Percentiles rank a stretch among this genome's conserved stretches.
Evolutionary conservation across 1,140 invertebrate species (phyloP).

Genomic region (Euwallacea fornicatus): DNA sequence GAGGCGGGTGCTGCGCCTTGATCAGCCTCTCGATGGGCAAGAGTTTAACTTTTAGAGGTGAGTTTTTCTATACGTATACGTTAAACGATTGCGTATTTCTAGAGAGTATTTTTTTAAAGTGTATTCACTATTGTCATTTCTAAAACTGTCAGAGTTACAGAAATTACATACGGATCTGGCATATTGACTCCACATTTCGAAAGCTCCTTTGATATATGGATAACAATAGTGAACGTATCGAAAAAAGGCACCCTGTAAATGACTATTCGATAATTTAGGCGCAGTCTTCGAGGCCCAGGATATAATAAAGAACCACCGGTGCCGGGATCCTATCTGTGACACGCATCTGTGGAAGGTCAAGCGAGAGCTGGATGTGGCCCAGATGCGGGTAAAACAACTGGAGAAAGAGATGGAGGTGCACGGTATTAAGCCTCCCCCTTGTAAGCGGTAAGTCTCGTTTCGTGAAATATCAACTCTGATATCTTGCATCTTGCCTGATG

Average conservation of each 20-base stretch:
- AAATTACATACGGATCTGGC: too few relatives aligned
- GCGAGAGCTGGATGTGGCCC: conserved; percentile 83
- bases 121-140: background rate
- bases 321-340: conserved; percentile 79
- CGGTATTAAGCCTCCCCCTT: conserved; percentile 72
- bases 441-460: conserved; percentile 48
- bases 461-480: too few relatives aligned
- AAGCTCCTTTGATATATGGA: too few relatives aligned
- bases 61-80: conserved; percentile 6
- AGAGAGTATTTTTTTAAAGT: background rate
- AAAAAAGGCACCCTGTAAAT: too few relatives aligned
- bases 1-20: conserved; percentile 85
- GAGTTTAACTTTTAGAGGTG: conserved; percentile 48
- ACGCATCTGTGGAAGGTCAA: conserved; percentile 86
- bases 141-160: background rate
- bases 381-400: conserved; percentile 78
- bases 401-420: conserved; percentile 81
- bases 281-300: conserved; percentile 86
- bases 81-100: background rate
- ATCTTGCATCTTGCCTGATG: too few relatives aligned
- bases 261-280: conserved; percentile 53
- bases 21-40: conserved; percentile 80
- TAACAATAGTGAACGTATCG: too few relatives aligned
- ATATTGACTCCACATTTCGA: too few relatives aligned
- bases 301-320: conserved; percentile 60